Evolutionary conservation across 30 jellyfish, hydroid and myxozoan species (phyloP), one percentile per base, ranked within the genome.

Genomic region (Aurelia sp.): DNA sequence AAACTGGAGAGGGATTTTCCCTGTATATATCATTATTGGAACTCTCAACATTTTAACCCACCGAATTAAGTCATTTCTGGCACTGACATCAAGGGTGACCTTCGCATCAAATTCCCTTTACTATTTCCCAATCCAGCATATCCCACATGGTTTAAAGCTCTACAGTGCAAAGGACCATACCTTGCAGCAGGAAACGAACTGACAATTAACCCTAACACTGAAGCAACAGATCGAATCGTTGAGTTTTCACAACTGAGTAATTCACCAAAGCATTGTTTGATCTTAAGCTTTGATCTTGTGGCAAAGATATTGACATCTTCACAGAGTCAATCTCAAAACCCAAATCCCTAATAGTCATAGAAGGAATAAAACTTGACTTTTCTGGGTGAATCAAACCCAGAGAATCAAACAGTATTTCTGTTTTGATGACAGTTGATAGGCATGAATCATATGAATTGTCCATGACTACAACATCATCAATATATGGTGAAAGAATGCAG

Each of bases 151-250:
- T 84, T 88, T 30, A 84, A 75, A 41, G 66, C n/a, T 41, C 93
- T 44, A 62, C n/a, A 84, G 74, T 55, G 62, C 17, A 84, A 60
- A n/a, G 74, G 75, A 19, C 93, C 93, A 72, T 53, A 71, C 31
- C 70, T 53, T 7, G 40, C 87, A 4, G 58, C 93, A 40, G 93
- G 88, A 20, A 84, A 72, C 9, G 79, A 23, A 23, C 79, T 19
- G 1, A 60, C 63, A 23, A 73, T 61, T 47, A 8, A 41, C 52
- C 7, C 11, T 6, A 41, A 5, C 52, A 41, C 52, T 41, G 11
- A 41, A 41, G 52, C 52, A 41, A 41, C 52, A 41, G 52, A 41
- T 41, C 52, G 11, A 41, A 41, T 41, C 6, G 52, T 41, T 41
- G 52, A 11, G 52, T 41, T 4, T 41, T 41, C 52, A 41, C 11